Evolutionary conservation across 2,797 vertebrate genomes (phyloP), one percentile per base, ranked within the genome.

Genomic region (Chromobotia macracanthus): DNA sequence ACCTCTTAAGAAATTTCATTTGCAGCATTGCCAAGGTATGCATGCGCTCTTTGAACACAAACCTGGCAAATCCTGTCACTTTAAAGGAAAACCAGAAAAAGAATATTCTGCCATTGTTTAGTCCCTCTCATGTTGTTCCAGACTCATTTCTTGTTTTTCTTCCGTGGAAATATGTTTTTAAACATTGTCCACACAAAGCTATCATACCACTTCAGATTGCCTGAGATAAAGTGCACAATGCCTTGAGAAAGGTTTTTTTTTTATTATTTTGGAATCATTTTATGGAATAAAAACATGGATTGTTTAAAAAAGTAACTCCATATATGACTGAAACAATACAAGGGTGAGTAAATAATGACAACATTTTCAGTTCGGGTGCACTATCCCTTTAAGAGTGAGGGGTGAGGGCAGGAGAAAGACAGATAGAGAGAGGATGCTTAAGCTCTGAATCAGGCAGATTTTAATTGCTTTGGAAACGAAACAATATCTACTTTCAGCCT

Each of bases 401-500:
- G 58, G 58, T 0, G 25, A 2, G 21, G 28, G 13, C 25, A 18
- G 18, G 2, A 67, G 35, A 73, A 70, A 46, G 16, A 46, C 5
- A 61, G 56, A 51, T 12, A 75, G 48, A 61, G 19, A 72, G 51
- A 41, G 16, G 64, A 73, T 64, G 63, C 55, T 78, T 70, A 70
- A 70, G 66, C 66, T 75, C n/a, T 70, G 56, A 70, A 61, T 78
- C 75, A 65, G 51, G 4, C 21, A n/a, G 60, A 72, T 25, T 58
- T 76, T 31, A 58, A 77, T 58, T 77, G 72, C 31, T 76, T 65
- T 69, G 44, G 61, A 60, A 72, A 73, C 61, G 25, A 72, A 78
- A 72, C 70, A 78, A 70, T 69, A 16, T 76, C 55, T 60, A 77
- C 80, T 71, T 60, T 73, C 70, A 75, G 64, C 28, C 53, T 50